Conservation (phyloP, 2,888 invertebrate genomes). For the Amphiduros pacificus region DNA sequence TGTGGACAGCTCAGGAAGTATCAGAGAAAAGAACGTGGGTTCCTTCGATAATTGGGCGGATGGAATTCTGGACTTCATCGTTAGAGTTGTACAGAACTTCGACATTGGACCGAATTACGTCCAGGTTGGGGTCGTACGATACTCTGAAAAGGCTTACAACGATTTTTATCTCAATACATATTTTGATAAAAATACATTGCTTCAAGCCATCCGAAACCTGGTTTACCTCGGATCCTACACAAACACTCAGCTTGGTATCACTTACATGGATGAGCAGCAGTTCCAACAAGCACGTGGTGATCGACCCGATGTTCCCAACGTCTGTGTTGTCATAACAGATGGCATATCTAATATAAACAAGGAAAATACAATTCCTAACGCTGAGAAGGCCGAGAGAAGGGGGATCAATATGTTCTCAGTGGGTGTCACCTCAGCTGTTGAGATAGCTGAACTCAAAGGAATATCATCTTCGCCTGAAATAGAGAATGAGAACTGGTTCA, state of each 20-base stretch:
- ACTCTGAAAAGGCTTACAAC: slow-evolving; percentile 8
- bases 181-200: not conserved
- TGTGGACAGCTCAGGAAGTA: no score
- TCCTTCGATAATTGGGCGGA: no score
- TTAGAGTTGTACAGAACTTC: no score
- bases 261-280: slow-evolving; percentile 1
- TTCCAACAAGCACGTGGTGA: slow-evolving; percentile 5
- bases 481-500: slow-evolving; percentile 8
- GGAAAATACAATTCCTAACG: slow-evolving; percentile 6
- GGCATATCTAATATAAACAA: not conserved
- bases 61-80: no score
- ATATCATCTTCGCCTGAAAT: slow-evolving; percentile 14
- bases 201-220: not conserved
- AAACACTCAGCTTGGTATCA: slow-evolving; percentile 13
- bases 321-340: not conserved
- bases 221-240: slow-evolving; percentile 12
- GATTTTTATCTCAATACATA: slow-evolving; percentile 10
- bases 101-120: no score
- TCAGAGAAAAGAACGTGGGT: no score
- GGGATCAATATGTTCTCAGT: slow-evolving; percentile 19
- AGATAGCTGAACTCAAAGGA: slow-evolving; percentile 1
- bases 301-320: slow-evolving; percentile 5
- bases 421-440: slow-evolving; percentile 11
- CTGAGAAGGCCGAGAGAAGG: slow-evolving; percentile 1
- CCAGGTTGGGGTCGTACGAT: slow-evolving; percentile 13